These are phyloP conservation scores for Plumapathes pennacea DNA, from an alignment of 92 coral and sea anemone species.

Conservation along the genomic window DNA sequence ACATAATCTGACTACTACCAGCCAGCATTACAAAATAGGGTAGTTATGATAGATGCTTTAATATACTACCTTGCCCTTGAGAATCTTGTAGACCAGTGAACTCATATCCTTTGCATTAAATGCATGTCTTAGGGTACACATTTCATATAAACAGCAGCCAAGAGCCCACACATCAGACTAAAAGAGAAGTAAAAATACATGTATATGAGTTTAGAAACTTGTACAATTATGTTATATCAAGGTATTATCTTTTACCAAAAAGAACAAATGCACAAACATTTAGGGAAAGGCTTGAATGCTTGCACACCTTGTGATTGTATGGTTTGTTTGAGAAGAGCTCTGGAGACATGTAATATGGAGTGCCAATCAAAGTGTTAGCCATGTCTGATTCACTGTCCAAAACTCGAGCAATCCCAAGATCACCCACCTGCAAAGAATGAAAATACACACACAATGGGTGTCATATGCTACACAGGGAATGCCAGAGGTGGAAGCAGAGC, in stretches of 20 bases:
- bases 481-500: too few relatives aligned
- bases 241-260: background rate
- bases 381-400: slow-evolving; percentile 91
- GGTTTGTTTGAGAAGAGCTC: slow-evolving; percentile 96
- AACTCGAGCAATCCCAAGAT: slow-evolving; percentile 94
- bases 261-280: background rate
- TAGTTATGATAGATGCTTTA: too few relatives aligned
- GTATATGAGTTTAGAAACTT: too few relatives aligned
- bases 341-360: slow-evolving; percentile 99
- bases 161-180: slow-evolving; percentile 99
- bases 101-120: slow-evolving; percentile 99
- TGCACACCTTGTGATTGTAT: slow-evolving; percentile 92
- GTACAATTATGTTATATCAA: background rate
- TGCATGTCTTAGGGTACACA: slow-evolving; percentile 91
- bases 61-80: slow-evolving; percentile 96
- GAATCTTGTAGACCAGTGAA: slow-evolving; percentile 93
- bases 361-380: slow-evolving; percentile 96
- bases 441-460: background rate
- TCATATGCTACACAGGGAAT: background rate
- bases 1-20: too few relatives aligned
- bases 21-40: too few relatives aligned
- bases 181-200: background rate
- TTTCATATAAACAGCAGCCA: slow-evolving; percentile 96
- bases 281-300: background rate
- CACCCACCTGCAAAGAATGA: slow-evolving; percentile 66